phyloP scores from a whole-genome alignment of 2,888 invertebrate species.

The Caenorhabditis sp. region DNA sequence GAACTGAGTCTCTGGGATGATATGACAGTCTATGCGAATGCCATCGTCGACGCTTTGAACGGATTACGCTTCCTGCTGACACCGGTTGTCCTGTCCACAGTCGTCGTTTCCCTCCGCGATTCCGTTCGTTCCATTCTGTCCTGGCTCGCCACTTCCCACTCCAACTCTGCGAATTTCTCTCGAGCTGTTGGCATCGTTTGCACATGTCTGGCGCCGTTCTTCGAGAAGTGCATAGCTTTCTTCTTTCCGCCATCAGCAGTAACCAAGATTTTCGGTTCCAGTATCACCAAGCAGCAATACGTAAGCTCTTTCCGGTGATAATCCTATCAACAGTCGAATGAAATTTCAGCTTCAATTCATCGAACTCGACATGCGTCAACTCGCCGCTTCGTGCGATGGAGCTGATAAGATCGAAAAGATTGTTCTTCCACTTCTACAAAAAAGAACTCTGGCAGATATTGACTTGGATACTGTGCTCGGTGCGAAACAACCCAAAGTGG shows the following conservation, averaged over 20 bases:
- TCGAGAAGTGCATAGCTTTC: constrained; percentile 64
- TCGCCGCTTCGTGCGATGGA: constrained; percentile 68
- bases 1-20: constrained; percentile 82
- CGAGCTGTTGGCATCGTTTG: constrained; percentile 67
- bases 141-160: constrained; percentile 69
- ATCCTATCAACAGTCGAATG: not conserved
- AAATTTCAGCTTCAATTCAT: constrained; percentile 68
- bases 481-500: not conserved
- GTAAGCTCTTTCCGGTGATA: constrained; percentile 46
- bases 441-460: constrained; percentile 64
- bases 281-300: constrained; percentile 68
- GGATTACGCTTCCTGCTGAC: constrained; percentile 77
- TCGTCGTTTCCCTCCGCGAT: constrained; percentile 63
- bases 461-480: constrained; percentile 66
- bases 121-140: constrained; percentile 68
- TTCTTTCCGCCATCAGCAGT: constrained; percentile 68
- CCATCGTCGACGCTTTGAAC: constrained; percentile 77
- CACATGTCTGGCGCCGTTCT: constrained; percentile 67
- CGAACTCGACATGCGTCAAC: constrained; percentile 64
- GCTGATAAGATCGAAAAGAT: constrained; percentile 69
- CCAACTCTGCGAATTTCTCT: constrained; percentile 61
- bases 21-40: constrained; percentile 79
- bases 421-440: constrained; percentile 63
- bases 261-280: constrained; percentile 65
- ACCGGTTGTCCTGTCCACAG: constrained; percentile 67